These are phyloP conservation scores for Anhinga anhinga DNA, from an alignment of 2,113 vertebrate genomes.

Conservation along the genomic window DNA sequence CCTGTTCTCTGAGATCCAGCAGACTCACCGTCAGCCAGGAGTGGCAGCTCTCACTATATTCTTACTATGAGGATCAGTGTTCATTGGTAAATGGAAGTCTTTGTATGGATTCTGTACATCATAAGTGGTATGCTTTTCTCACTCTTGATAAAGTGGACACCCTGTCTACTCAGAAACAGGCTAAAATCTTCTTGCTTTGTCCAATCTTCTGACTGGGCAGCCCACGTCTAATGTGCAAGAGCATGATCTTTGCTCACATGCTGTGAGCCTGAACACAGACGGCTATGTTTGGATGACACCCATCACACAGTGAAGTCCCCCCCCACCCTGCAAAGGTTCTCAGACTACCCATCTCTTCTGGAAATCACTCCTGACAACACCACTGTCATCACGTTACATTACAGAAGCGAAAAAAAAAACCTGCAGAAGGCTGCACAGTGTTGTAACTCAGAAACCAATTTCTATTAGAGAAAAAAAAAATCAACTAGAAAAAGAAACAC, in stretches of 20 bases:
- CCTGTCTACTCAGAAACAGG: rapidly evolving
- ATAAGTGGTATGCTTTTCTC: background rate
- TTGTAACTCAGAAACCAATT: background rate
- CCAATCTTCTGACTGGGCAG: background rate
- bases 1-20: background rate
- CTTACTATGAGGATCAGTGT: background rate
- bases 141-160: background rate
- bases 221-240: background rate
- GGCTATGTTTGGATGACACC: background rate
- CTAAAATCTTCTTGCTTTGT: background rate
- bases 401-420: background rate
- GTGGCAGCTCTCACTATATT: background rate
- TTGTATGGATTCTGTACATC: background rate
- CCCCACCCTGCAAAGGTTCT: background rate
- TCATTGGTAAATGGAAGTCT: background rate
- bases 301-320: background rate
- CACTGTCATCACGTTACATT: background rate
- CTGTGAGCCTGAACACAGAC: background rate
- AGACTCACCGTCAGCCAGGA: background rate
- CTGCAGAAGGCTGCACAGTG: background rate
- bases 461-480: background rate
- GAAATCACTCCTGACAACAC: background rate
- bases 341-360: background rate
- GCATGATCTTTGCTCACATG: rapidly evolving
- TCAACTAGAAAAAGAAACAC: background rate